phyloP scores from a whole-genome alignment of 2,888 invertebrate genomes.

The Sarcophaga carnaria region DNA sequence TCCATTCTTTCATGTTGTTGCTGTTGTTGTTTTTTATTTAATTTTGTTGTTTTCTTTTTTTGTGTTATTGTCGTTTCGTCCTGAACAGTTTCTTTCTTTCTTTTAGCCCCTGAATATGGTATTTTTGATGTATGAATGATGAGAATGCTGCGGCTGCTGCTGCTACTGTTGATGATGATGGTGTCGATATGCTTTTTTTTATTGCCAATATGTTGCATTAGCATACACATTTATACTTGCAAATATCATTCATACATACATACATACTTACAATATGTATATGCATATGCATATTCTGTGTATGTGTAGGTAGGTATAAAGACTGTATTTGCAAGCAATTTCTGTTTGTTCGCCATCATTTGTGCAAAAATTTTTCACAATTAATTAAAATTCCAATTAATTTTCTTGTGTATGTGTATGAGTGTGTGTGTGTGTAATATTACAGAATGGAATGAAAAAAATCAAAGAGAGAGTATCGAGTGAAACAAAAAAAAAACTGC shows the following conservation, averaged over 20 bases:
- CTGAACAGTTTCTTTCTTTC: conserved; percentile 47
- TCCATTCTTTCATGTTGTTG: conserved; percentile 12
- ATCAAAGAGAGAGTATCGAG: conserved; percentile 43
- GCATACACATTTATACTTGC: too few species aligned
- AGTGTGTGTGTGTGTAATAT: too few species aligned
- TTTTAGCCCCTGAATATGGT: not conserved
- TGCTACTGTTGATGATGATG: not conserved
- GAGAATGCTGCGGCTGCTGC: conserved; percentile 10
- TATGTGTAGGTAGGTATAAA: not conserved
- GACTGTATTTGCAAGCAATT: conserved; percentile 56
- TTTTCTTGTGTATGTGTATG: conserved; percentile 71
- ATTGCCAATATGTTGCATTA: not conserved
- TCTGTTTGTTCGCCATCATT: conserved; percentile 54
- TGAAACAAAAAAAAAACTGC: conserved; percentile 14
- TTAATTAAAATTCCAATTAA: conserved; percentile 80
- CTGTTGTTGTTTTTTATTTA: conserved; percentile 9
- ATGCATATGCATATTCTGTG: too few species aligned
- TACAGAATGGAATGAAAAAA: conserved; percentile 16
- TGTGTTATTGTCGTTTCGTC: conserved; percentile 27
- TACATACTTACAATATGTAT: not conserved
- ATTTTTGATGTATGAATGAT: conserved; percentile 53
- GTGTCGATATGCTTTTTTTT: not conserved
- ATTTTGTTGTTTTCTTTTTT: not conserved
- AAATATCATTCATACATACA: too few species aligned
- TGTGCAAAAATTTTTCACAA: conserved; percentile 71